phyloP scores from a whole-genome alignment of 2,888 invertebrate genomes.

The Drosophila paucipuncta region DNA sequence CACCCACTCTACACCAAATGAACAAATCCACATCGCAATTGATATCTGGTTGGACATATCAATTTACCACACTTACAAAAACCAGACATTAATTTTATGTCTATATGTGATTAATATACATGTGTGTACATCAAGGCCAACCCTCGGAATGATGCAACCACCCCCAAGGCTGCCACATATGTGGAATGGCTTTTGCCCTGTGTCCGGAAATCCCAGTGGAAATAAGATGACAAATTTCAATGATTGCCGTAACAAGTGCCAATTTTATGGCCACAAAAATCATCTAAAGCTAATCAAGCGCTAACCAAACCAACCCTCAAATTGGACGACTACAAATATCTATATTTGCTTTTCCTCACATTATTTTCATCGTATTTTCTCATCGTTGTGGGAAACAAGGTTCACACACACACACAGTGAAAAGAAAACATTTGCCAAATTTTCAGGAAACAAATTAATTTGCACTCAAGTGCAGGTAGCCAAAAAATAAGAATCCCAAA shows the following conservation, averaged over 20 bases:
- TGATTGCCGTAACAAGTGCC: slow-evolving; percentile 75
- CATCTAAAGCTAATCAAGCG: slow-evolving; percentile 55
- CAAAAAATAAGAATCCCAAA: not conserved
- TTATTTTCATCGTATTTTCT: slow-evolving; percentile 54
- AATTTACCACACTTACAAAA: slow-evolving; percentile 68
- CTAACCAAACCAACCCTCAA: not conserved
- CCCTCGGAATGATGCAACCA: slow-evolving; percentile 22
- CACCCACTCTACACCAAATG: slow-evolving; percentile 53
- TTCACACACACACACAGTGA: slow-evolving; percentile 27
- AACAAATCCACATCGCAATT: slow-evolving; percentile 45
- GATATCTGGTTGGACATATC: slow-evolving; percentile 68
- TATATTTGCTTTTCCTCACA: slow-evolving; percentile 14
- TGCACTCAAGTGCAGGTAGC: slow-evolving; percentile 62
- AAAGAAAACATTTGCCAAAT: slow-evolving; percentile 65
- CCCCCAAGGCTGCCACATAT: slow-evolving; percentile 19
- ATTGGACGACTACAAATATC: slow-evolving; percentile 11
- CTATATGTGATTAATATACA: slow-evolving; percentile 70
- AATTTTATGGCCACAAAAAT: slow-evolving; percentile 53
- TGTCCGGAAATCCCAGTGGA: slow-evolving; percentile 56
- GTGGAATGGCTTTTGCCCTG: slow-evolving; percentile 13
- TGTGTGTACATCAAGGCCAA: slow-evolving; percentile 17
- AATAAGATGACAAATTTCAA: slow-evolving; percentile 52
- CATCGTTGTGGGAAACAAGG: slow-evolving; percentile 55
- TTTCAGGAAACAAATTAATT: slow-evolving; percentile 77
- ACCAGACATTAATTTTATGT: slow-evolving; percentile 73